phyloP scores from a whole-genome alignment of 1,140 invertebrate genomes.

The Trichogramma pretiosum region DNA sequence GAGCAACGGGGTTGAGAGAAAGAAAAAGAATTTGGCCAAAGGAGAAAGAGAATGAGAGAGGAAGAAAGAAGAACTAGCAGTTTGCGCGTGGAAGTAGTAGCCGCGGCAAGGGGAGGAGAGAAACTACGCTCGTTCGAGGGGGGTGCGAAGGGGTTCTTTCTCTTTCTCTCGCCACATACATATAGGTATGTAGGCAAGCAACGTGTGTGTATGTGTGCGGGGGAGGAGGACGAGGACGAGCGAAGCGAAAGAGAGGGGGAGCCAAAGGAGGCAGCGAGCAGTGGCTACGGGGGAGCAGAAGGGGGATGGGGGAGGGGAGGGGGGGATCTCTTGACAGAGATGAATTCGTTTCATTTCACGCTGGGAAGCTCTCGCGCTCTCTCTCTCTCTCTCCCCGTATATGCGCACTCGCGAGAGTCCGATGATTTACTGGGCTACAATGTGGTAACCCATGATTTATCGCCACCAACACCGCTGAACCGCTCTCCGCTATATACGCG shows the following conservation, averaged over 20 bases:
- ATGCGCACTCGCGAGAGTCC: constrained; percentile 27
- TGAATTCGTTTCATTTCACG: constrained; percentile 51
- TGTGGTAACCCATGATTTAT: constrained; percentile 61
- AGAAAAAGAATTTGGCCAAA: too few relatives aligned
- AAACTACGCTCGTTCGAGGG: too few relatives aligned
- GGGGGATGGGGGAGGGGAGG: constrained; percentile 32
- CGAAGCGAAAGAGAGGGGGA: constrained; percentile 26
- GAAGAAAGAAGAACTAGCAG: too few relatives aligned
- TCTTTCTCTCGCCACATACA: too few relatives aligned
- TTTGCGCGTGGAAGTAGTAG: too few relatives aligned
- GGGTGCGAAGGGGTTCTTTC: too few relatives aligned
- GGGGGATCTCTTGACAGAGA: constrained; percentile 43
- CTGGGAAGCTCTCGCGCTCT: constrained; percentile 50
- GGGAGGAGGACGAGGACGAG: constrained; percentile 27
- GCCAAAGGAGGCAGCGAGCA: constrained; percentile 23
- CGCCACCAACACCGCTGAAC: constrained; percentile 39
- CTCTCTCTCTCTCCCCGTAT: constrained; percentile 24
- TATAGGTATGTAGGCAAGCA: too few relatives aligned
- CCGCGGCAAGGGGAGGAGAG: constrained; percentile 26
- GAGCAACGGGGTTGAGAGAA: too few relatives aligned
- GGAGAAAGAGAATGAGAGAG: too few relatives aligned
- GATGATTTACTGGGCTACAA: constrained; percentile 60
- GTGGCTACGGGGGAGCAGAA: constrained; percentile 25
- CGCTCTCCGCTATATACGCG: too few relatives aligned
- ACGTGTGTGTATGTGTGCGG: constrained; percentile 1